Evolutionary conservation across 2,888 invertebrate species (phyloP).

Genomic region (Iselma pallidipennis): DNA sequence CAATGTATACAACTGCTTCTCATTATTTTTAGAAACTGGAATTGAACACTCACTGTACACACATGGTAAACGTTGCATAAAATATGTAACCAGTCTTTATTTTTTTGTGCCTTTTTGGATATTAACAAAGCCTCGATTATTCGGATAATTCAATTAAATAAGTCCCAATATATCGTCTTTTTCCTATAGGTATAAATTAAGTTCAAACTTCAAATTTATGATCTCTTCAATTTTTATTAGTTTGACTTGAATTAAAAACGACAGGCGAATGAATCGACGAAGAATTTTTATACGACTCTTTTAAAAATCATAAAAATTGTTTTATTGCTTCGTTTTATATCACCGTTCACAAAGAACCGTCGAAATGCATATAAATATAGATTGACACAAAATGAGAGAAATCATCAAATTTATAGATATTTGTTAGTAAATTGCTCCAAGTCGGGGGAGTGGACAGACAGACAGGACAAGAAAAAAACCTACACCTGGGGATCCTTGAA

Average conservation of each 20-base stretch:
- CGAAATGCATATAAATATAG: too few relatives aligned
- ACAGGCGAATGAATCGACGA: too few relatives aligned
- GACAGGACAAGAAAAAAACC: too few relatives aligned
- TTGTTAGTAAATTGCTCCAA: too few relatives aligned
- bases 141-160: neutral
- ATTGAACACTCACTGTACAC: neutral
- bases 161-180: neutral
- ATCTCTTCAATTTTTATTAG: too few relatives aligned
- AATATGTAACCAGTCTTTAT: neutral
- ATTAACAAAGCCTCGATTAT: neutral
- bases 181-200: neutral
- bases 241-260: neutral
- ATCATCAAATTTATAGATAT: too few relatives aligned
- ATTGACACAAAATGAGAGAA: too few relatives aligned
- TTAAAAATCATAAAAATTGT: too few relatives aligned
- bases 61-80: slow-evolving; percentile 8
- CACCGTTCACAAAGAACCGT: too few relatives aligned
- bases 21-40: neutral
- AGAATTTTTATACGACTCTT: too few relatives aligned
- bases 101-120: neutral
- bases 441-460: too few relatives aligned
- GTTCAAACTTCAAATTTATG: neutral
- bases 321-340: too few relatives aligned
- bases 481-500: neutral
- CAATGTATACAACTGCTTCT: slow-evolving; percentile 1